A percentile compares a stretch with the other conserved stretches of the same genome.
These are phyloP conservation scores for Margarornis squamiger DNA, from an alignment of 2,797 vertebrate genomes.

Conservation along the genomic window DNA sequence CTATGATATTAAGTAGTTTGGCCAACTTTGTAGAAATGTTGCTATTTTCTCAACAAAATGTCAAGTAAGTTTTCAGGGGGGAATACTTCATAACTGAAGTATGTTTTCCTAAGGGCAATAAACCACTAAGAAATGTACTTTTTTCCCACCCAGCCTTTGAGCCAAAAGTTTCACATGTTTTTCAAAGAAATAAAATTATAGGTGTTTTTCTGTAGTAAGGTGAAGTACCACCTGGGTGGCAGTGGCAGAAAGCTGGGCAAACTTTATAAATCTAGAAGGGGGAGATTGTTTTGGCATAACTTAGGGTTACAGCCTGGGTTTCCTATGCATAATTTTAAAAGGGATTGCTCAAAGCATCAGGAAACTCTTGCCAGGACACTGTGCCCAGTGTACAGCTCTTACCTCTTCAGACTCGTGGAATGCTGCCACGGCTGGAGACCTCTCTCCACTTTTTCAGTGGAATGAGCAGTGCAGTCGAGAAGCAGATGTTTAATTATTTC, in stretches of 20 bases:
- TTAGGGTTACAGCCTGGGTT: slow-evolving; percentile 27
- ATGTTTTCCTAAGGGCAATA: slow-evolving; percentile 73
- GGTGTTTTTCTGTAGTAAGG: slow-evolving; percentile 61
- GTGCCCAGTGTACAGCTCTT: background rate
- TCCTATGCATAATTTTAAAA: slow-evolving; percentile 42
- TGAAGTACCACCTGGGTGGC: slow-evolving; percentile 65
- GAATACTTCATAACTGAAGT: slow-evolving; percentile 73
- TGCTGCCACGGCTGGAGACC: background rate
- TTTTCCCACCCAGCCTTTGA: slow-evolving; percentile 43
- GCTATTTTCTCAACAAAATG: slow-evolving; percentile 71
- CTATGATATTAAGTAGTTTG: slow-evolving; percentile 54
- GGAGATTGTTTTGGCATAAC: slow-evolving; percentile 46
- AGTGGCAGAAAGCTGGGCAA: slow-evolving; percentile 44
- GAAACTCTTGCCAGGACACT: slow-evolving; percentile 1
- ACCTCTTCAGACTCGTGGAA: background rate
- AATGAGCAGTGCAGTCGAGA: background rate
- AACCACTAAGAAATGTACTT: slow-evolving; percentile 59
- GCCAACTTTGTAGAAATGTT: slow-evolving; percentile 66
- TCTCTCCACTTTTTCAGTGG: background rate
- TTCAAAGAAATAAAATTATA: slow-evolving; percentile 68
- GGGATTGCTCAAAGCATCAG: slow-evolving; percentile 49
- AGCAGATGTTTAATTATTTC: background rate
- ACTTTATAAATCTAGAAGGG: slow-evolving; percentile 41
- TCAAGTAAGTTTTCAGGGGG: slow-evolving; percentile 73
- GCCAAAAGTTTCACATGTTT: slow-evolving; percentile 69